Evolutionary conservation across 2,888 invertebrate genomes (phyloP), one percentile per base, ranked within the genome.

Genomic region (Silvanus unidentatus): DNA sequence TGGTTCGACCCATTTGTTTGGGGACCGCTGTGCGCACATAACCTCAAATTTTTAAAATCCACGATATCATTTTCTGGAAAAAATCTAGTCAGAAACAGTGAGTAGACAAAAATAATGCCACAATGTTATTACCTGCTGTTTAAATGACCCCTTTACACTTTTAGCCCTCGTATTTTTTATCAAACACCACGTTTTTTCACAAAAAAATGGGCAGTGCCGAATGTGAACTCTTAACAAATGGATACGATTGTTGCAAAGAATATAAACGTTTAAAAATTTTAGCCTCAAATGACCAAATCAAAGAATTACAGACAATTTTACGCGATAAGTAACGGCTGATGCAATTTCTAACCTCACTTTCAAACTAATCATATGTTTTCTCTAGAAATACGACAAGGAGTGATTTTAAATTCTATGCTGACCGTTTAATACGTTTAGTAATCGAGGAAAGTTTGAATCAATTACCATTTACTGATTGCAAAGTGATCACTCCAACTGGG

Each of bases 401-500:
- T 74, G 98, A 99, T 72, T 99, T 99, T 70, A 96, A 98, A 69
- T 99, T 99, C 73, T 97, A 93, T 71, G 98, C 98, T 0, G 99
- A 99, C 71, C 84, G 99, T 53, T 75, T 99, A 71, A 99, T 99
- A 64, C 84, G 99, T 2, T 76, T 99, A 29, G 96, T 99, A 1
- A 96, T 99, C 49, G 99, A 99, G 68, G 98, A 98, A 71, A 97
- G 97, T 52, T 75, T 99, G 16, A 99, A 99, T 73, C 95, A 95
- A 66, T 74, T 97, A 43, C 98, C 99, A 0, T 98, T 96, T 68
- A 86, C 88, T 0, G 86, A 90, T 70, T 88, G 88, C 65, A 82
- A 86, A 55, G 89, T 99, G 2, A 84, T 85, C 14, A 99, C 99
- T 1, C 98, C 98, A 0, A 98, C 97, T 0, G 89, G 90, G 40